Evolutionary conservation across 1,140 invertebrate species (phyloP), one percentile per base, ranked within the genome.

Genomic region (Linepithema humile): DNA sequence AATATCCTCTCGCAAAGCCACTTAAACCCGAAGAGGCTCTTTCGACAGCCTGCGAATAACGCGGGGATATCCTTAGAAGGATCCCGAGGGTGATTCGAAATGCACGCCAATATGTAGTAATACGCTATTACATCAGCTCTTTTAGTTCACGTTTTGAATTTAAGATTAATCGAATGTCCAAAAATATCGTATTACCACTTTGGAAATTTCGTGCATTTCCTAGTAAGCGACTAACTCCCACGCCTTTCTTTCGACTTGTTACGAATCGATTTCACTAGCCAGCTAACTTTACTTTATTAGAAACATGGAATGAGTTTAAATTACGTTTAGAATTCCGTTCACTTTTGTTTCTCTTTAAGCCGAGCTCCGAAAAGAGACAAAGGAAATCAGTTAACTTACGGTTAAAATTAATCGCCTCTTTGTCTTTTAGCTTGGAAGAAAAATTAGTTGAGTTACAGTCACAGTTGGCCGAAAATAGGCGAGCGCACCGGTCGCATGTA

Each of bases 1-100:
- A 80, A 80, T 80, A 80, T 70, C 64, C 48, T 23, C 50, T 80
- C 35, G 75, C 48, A 70, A 70, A 80, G 64, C 75, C 75, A 80
- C 75, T 80, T 70, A 80, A 78, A 53, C 64, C 45, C 35, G 48
- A 78, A 53, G 48, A 32, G 35, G 64, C 32, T 70, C 64, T 43
- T 55, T 45, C 64, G 64, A 32, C 12, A 57, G 64, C 23, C 45
- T 65, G 26, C 20, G 74, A 69, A 40, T 53, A 69, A 70, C 38
- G 23, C n/a, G 64, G 6, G 26, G 23, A 70, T 70, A 70, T 78
- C 23, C 43, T 78, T 53, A 40, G 29, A 38, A 55, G 12, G 48
- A 77, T 65, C 20, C 20, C 35, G 23, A 4, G 12, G 10, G 12
- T 20, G 35, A 70, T 69, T 35, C 12, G 38, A 80, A 55, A 55